Evolutionary conservation across 2,888 invertebrate genomes (phyloP).

Genomic region (Eumacrocentrus americanus): DNA sequence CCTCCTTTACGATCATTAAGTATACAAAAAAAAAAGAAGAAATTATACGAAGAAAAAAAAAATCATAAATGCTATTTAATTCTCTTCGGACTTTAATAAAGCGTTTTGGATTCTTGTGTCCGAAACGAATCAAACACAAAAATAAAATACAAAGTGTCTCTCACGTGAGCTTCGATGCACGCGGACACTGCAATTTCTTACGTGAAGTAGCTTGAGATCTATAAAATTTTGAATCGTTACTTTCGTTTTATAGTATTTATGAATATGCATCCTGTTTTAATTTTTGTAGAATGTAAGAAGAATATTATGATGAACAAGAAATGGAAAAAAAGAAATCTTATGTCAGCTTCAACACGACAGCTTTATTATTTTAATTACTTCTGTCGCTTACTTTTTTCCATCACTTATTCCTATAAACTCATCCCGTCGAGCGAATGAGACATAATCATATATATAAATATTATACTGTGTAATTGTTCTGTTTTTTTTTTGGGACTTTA

Average conservation of each 20-base stretch:
- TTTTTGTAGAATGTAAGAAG: conserved; percentile 24
- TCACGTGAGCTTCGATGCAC: conserved; percentile 27
- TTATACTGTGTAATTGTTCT: background rate
- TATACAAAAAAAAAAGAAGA: conserved; percentile 33
- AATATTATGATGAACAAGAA: conserved; percentile 22
- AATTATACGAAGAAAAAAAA: conserved; percentile 22
- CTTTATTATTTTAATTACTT: conserved; percentile 29
- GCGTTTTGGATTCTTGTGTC: conserved; percentile 35
- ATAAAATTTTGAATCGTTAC: conserved; percentile 21
- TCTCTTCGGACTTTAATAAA: conserved; percentile 36
- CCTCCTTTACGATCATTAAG: conserved; percentile 45
- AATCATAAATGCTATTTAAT: conserved; percentile 31
- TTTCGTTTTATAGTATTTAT: conserved; percentile 29
- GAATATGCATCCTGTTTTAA: conserved; percentile 26
- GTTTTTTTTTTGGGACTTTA: background rate
- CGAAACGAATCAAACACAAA: conserved; percentile 30
- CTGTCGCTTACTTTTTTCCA: conserved; percentile 34
- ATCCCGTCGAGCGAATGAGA: conserved; percentile 42
- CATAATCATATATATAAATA: conserved; percentile 34
- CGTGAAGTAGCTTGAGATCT: conserved; percentile 20
- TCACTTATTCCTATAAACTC: conserved; percentile 35
- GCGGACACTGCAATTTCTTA: conserved; percentile 25
- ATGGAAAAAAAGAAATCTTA: conserved; percentile 13
- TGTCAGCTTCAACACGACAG: conserved; percentile 18
- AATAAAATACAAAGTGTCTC: conserved; percentile 16